These are phyloP conservation scores for Sclerurus mexicanus DNA, from an alignment of 2,113 vertebrate genomes.

Conservation along the genomic window DNA sequence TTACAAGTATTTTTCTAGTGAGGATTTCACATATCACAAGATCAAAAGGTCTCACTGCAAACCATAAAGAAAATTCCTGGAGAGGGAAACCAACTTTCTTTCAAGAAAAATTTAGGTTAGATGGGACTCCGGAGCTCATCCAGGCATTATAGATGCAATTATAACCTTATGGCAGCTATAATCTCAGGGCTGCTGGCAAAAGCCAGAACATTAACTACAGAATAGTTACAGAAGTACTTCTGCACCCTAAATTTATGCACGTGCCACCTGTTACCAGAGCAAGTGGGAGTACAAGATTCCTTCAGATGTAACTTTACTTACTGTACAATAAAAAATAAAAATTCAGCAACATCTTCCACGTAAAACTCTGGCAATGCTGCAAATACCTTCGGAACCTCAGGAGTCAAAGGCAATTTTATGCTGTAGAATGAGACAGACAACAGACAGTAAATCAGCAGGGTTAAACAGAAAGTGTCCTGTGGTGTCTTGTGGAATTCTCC, in stretches of 20 bases:
- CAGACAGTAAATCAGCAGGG: neutral
- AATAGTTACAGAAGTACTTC: neutral
- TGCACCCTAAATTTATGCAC: neutral
- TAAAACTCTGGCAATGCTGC: slow-evolving; percentile 98
- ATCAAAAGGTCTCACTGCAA: neutral
- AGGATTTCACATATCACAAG: neutral
- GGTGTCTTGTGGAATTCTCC: neutral
- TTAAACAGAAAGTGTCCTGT: neutral
- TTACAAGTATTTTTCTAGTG: neutral
- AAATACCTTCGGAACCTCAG: slow-evolving; percentile 95
- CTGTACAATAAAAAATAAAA: slow-evolving; percentile 99
- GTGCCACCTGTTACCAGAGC: neutral
- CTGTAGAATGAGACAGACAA: slow-evolving; percentile 67
- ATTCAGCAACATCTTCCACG: slow-evolving; percentile 98
- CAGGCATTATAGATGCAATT: neutral
- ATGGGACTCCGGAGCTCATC: neutral
- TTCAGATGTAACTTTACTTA: slow-evolving; percentile 76
- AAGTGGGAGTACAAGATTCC: neutral
- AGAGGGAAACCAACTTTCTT: neutral
- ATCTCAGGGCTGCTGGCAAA: neutral
- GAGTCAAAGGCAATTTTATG: slow-evolving; percentile 89
- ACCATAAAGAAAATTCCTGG: neutral
- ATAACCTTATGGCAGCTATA: neutral
- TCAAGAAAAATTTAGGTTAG: neutral
- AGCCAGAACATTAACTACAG: neutral